These are phyloP conservation scores for Achlya flavicornis DNA, from an alignment of 2,888 invertebrate species.

Conservation along the genomic window DNA sequence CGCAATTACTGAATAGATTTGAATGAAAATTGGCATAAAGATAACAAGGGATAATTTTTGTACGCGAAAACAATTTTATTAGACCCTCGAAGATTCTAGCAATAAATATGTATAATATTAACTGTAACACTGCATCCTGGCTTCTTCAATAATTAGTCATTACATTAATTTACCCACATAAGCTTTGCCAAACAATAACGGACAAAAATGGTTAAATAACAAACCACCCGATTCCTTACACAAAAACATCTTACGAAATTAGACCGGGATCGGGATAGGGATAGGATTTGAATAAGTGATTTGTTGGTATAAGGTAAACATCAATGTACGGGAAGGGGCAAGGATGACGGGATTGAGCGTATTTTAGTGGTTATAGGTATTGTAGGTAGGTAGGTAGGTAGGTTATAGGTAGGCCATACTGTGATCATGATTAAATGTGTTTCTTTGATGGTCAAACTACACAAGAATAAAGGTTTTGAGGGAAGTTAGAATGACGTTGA, in stretches of 20 bases:
- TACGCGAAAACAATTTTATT: too few species aligned
- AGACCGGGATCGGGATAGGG: slow-evolving; percentile 41
- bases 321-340: slow-evolving; percentile 41
- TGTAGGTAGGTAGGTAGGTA: too few species aligned
- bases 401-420: not conserved
- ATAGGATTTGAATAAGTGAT: slow-evolving; percentile 64
- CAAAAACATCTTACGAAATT: slow-evolving; percentile 39
- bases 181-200: not conserved
- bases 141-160: too few species aligned
- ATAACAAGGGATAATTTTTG: too few species aligned
- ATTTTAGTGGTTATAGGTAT: not conserved
- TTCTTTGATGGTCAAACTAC: too few species aligned
- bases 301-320: slow-evolving; percentile 55
- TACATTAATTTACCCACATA: not conserved
- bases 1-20: too few species aligned
- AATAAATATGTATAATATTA: too few species aligned
- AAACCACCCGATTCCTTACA: slow-evolving; percentile 11
- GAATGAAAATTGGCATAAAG: too few species aligned
- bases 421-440: not conserved
- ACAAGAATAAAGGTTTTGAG: too few species aligned
- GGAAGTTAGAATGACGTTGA: too few species aligned
- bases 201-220: not conserved
- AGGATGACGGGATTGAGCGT: slow-evolving; percentile 44
- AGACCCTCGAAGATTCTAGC: too few species aligned
- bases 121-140: too few species aligned